Evolutionary conservation across 2,113 vertebrate species (phyloP).

Genomic region (Galeopterus variegatus): DNA sequence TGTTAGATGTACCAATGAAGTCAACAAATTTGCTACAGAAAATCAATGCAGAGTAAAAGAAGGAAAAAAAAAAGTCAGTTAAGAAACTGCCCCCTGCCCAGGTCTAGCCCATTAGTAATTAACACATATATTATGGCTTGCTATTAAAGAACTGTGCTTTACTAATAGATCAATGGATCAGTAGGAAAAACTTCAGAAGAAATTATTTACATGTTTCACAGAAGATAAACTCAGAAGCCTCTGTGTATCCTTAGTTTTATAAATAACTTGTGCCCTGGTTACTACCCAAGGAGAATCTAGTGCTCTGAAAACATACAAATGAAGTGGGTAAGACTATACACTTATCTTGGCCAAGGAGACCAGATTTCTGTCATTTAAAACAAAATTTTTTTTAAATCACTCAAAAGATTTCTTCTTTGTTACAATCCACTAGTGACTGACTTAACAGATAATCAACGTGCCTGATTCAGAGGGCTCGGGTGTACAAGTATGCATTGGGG

Average conservation of each 20-base stretch:
- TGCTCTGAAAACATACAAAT: neutral
- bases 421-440: neutral
- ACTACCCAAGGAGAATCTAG: neutral
- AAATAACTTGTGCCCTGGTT: neutral
- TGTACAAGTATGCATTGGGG: neutral
- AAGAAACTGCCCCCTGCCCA: neutral
- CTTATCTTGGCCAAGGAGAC: neutral
- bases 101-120: neutral
- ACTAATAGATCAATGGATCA: neutral
- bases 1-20: neutral
- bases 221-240: slow-evolving; percentile 48
- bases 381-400: too few species aligned
- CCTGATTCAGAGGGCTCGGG: neutral
- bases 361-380: neutral
- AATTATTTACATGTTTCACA: slow-evolving; percentile 34
- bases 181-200: neutral
- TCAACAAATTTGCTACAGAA: neutral
- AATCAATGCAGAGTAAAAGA: neutral
- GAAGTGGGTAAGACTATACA: neutral
- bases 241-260: slow-evolving; percentile 32
- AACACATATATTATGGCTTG: neutral
- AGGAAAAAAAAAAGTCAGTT: neutral
- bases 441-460: neutral
- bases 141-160: neutral
- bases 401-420: neutral